Base-by-base conservation (phyloP, 2,113 vertebrate species). In the Corythaixoides concolor region DNA sequence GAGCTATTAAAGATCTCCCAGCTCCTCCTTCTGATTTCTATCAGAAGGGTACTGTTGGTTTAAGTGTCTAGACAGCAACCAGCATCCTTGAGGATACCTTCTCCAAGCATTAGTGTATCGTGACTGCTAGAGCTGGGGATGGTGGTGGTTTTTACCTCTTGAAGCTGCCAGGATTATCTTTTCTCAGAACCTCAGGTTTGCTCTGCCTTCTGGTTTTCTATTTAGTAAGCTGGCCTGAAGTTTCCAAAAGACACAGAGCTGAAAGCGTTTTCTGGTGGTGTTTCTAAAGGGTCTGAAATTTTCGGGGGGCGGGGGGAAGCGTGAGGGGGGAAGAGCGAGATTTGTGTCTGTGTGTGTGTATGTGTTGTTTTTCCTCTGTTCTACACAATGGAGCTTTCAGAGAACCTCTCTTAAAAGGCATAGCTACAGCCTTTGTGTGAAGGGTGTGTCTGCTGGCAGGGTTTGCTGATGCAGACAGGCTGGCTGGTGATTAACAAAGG, bases 401-500 rank as follows among this genome's bases (percentile, higher is more conserved):
- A 98, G 98, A 98, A 98, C 98, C 97, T 98, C 98, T 98, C 96
- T 97, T 98, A 98, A 98, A 98, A 99, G 98, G 98, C 98, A 99
- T 98, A 98, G 99, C 98, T 98, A 98, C 98, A 97, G 98, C 97
- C 97, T 98, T 98, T 98, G 98, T 99, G 98, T 98, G 98, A 98
- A 99, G 99, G 99, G 99, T 99, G 99, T 99, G 99, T 98, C 99
- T 97, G 97, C 98, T 99, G 99, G 99, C 98, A 98, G 98, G 96
- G 98, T 98, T 98, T 98, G 98, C 98, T 98, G 97, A 98, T 98
- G 99, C 98, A 98, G 99, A 98, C 98, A 98, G 98, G 98, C 98
- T 98, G 99, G 99, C 99, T 99, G 99, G 99, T 99, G 99, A 99
- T 99, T 99, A 99, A 99, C 99, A 99, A 99, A 99, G 98, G 98